Percentiles rank a stretch among this genome's conserved stretches.
phyloP scores from a whole-genome alignment of 2,113 vertebrate species.

The Mus spicilegus region DNA sequence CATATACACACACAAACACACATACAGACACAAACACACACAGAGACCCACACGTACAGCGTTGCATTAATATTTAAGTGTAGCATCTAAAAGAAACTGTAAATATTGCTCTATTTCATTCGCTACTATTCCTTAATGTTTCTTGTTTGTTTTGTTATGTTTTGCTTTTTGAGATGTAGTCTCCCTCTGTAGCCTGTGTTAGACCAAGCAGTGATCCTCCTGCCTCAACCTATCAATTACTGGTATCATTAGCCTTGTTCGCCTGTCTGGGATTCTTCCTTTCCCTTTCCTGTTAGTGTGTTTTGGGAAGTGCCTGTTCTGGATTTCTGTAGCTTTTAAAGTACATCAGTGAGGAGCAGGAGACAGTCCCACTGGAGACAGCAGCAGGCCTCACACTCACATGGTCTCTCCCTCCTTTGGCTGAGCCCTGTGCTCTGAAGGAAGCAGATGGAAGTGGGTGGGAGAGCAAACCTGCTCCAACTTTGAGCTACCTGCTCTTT shows the following conservation, averaged over 20 bases:
- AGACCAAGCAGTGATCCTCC: neutral
- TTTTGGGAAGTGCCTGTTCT: neutral
- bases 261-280: neutral
- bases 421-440: neutral
- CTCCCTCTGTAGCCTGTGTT: neutral
- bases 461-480: neutral
- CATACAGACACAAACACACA: neutral
- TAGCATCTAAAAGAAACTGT: neutral
- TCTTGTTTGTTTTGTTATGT: neutral
- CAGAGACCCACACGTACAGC: neutral
- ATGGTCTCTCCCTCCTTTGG: neutral
- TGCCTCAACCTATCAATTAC: neutral
- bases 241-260: neutral
- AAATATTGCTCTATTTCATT: neutral
- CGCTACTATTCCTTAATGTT: neutral
- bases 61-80: neutral
- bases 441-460: no score
- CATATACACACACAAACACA: no score
- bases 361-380: neutral
- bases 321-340: neutral
- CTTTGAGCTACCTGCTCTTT: neutral
- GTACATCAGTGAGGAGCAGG: neutral
- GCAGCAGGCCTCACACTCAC: neutral
- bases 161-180: neutral
- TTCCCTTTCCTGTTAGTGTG: neutral